Percentiles rank a stretch among this genome's conserved stretches.
Conservation (phyloP, 2,797 vertebrate genomes). For the Heteromormyrus szaboi region DNA sequence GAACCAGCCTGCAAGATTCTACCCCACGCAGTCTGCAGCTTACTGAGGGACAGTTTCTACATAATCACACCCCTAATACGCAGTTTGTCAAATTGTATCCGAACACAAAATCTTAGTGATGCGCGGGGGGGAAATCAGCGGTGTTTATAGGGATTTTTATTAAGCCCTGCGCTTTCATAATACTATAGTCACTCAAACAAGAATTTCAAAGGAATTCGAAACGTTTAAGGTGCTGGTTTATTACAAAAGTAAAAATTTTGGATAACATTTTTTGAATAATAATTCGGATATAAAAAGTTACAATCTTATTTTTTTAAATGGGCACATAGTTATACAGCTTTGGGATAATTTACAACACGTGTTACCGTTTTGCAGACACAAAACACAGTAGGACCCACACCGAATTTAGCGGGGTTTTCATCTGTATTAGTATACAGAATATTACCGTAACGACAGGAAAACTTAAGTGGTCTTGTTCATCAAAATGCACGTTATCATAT, state of each 20-base stretch:
- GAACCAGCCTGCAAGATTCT: neutral
- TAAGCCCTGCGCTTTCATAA: neutral
- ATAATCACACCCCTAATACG: neutral
- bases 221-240: slow-evolving; percentile 69
- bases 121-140: neutral
- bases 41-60: neutral
- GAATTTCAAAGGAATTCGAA: neutral
- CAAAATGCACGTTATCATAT: slow-evolving; percentile 18
- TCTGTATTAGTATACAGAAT: slow-evolving; percentile 52
- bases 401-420: slow-evolving; percentile 45
- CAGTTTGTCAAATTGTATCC: neutral
- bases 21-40: neutral
- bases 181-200: neutral
- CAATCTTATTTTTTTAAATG: slow-evolving; percentile 62
- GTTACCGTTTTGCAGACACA: slow-evolving; percentile 55
- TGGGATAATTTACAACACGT: slow-evolving; percentile 59
- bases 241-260: slow-evolving; percentile 78
- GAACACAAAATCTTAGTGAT: neutral
- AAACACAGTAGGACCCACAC: slow-evolving; percentile 60
- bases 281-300: slow-evolving; percentile 68
- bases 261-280: slow-evolving; percentile 64
- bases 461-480: slow-evolving; percentile 24
- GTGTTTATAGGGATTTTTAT: neutral
- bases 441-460: slow-evolving; percentile 28
- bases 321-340: slow-evolving; percentile 56